phyloP scores from a whole-genome alignment of 2,797 vertebrate genomes.

The Diceros bicornis region DNA sequence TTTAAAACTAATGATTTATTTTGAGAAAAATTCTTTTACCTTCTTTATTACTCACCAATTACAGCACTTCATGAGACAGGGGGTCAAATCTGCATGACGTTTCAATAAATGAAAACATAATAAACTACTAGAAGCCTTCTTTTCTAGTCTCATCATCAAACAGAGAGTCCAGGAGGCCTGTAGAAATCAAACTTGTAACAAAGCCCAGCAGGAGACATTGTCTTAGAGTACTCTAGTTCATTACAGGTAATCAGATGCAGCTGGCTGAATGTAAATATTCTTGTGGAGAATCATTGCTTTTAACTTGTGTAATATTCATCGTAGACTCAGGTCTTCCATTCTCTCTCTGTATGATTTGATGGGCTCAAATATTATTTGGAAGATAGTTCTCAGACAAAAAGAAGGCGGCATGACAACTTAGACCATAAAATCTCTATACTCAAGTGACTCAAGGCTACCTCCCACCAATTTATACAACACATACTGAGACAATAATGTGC shows the following conservation, averaged over 20 bases:
- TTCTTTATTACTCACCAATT: not conserved
- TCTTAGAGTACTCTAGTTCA: not conserved
- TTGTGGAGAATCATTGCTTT: not conserved
- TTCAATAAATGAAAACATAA: not conserved
- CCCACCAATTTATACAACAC: too few relatives aligned
- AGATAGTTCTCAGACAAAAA: not conserved
- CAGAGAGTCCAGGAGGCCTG: not conserved
- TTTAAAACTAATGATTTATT: not conserved
- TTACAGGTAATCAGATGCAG: not conserved
- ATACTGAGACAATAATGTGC: too few relatives aligned
- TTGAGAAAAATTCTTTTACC: not conserved
- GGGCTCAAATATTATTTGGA: not conserved
- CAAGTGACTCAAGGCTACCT: too few relatives aligned
- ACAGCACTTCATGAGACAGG: not conserved
- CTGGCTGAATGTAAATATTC: not conserved
- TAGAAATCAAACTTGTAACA: not conserved
- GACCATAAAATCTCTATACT: too few relatives aligned
- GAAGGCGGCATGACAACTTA: not conserved
- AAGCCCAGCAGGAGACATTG: too few relatives aligned
- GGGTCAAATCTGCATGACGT: not conserved
- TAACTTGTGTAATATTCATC: not conserved
- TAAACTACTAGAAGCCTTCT: not conserved
- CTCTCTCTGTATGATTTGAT: not conserved
- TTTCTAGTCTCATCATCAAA: not conserved
- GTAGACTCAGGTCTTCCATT: not conserved